Percentiles rank a stretch among this genome's conserved stretches.
These are phyloP conservation scores for Drosophila ohnishii DNA, from an alignment of 1,140 invertebrate genomes.

Conservation along the genomic window DNA sequence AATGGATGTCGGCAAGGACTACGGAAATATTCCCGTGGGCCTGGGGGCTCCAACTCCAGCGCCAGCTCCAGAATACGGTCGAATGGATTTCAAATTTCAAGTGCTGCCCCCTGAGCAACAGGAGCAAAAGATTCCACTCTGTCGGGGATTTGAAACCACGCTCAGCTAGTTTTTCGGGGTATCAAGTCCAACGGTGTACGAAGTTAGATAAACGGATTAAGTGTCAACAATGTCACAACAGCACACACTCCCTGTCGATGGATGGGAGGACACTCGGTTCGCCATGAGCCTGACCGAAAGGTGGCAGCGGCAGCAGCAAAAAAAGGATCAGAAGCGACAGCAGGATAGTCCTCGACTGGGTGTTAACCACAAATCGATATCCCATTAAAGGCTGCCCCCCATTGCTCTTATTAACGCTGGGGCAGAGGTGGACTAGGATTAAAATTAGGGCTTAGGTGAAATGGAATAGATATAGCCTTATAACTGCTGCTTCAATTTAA, in stretches of 20 bases:
- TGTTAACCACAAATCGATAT: slow-evolving; percentile 70
- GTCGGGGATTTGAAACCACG: slow-evolving; percentile 62
- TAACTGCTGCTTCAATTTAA: background rate
- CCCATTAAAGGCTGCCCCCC: slow-evolving; percentile 41
- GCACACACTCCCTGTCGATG: slow-evolving; percentile 14
- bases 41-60: background rate
- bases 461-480: background rate
- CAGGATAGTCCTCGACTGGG: slow-evolving; percentile 18
- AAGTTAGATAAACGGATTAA: slow-evolving; percentile 83
- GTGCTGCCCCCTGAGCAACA: slow-evolving; percentile 36
- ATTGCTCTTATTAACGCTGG: slow-evolving; percentile 4
- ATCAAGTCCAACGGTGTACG: slow-evolving; percentile 83
- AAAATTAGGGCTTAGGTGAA: background rate
- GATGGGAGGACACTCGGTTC: background rate
- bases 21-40: background rate
- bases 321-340: background rate
- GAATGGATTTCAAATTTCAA: slow-evolving; percentile 71
- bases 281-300: slow-evolving; percentile 35
- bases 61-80: slow-evolving; percentile 48
- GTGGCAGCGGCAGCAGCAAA: slow-evolving; percentile 5
- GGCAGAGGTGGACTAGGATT: background rate
- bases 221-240: slow-evolving; percentile 75
- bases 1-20: slow-evolving; percentile 63
- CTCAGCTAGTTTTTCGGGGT: slow-evolving; percentile 64
- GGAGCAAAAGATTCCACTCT: slow-evolving; percentile 32